phyloP scores from a whole-genome alignment of 2,797 vertebrate species.

The Eremophila alpestris region DNA sequence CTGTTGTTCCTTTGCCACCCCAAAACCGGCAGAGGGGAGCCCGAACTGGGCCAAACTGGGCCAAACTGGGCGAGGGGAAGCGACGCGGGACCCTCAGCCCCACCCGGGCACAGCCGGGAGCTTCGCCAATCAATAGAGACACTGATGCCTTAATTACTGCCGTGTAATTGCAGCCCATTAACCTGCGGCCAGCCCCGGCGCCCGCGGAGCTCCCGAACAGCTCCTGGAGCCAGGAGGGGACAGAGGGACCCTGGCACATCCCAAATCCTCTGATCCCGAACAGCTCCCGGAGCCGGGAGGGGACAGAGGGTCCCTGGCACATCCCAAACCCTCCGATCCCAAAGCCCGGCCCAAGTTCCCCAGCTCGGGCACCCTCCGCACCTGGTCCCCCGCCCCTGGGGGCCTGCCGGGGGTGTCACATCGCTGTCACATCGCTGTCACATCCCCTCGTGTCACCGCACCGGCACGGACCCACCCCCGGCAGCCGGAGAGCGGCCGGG shows the following conservation, averaged over 20 bases:
- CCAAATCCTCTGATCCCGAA: not conserved
- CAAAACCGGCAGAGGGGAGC: not conserved
- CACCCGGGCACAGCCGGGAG: not conserved
- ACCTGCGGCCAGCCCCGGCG: not conserved
- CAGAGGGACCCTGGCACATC: not conserved
- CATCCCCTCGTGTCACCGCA: not conserved
- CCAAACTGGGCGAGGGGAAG: not conserved
- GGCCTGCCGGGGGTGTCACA: not conserved
- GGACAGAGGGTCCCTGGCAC: too few relatives aligned
- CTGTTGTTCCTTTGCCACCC: not conserved
- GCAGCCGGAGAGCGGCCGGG: not conserved
- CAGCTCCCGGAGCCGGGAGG: too few relatives aligned
- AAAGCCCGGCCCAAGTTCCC: not conserved
- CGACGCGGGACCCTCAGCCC: not conserved
- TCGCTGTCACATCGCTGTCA: not conserved
- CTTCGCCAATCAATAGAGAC: not conserved
- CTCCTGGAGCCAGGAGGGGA: not conserved
- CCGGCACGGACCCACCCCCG: accelerated
- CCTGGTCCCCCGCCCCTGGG: not conserved
- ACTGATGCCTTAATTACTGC: constrained; percentile 42
- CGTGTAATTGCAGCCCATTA: constrained; percentile 53
- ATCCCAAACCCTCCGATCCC: not conserved
- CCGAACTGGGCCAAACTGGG: not conserved
- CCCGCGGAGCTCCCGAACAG: not conserved
- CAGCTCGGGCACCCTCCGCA: accelerated